Evolutionary conservation across 2,797 vertebrate species (phyloP), one percentile per base, ranked within the genome.

Genomic region (Euthynnus affinis): DNA sequence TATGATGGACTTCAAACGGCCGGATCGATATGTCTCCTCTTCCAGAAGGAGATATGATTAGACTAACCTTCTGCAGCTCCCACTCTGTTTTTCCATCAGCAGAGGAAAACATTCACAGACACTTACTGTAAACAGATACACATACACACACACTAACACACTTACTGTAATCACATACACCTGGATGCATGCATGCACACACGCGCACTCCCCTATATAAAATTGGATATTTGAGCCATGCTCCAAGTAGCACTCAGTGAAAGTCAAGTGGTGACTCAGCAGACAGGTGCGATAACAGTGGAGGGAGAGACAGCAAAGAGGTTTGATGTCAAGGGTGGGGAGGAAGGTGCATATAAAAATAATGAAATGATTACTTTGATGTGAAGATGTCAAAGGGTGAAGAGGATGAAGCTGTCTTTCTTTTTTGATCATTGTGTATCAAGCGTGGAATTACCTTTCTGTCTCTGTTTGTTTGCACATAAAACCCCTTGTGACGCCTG

Each of bases 241-340:
- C 73, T 84, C 66, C 49, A 62, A 70, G 81, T 13, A 53, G 78
- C 78, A 78, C 74, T 76, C 71, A 29, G 37, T 62, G 75, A 76
- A 81, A 89, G 76, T 80, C 53, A 61, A 76, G 76, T 63, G 46
- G 80, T 88, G 91, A 90, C 78, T 91, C 82, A 93, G 88, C 88
- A 86, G 37, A 37, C 42, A 64, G 56, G 27, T 58, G 27, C 46
- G 67, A 71, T 27, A 72, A 25, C n/a, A 34, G 64, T 0, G 60
- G 60, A 78, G 60, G 4, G 48, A 66, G 57, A 14, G 44, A 51
- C 29, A 27, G 74, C 9, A 32, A 7, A 22, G 59, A 49, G 64
- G 61, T 53, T 67, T 66, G 13, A 34, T 69, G 68, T 61, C 22
- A 42, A 56, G 46, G 44, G 63, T 17, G 53, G 53, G 34, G 53